Base-by-base conservation (phyloP, 2,113 vertebrate species). In the Nansenia antarctica region DNA sequence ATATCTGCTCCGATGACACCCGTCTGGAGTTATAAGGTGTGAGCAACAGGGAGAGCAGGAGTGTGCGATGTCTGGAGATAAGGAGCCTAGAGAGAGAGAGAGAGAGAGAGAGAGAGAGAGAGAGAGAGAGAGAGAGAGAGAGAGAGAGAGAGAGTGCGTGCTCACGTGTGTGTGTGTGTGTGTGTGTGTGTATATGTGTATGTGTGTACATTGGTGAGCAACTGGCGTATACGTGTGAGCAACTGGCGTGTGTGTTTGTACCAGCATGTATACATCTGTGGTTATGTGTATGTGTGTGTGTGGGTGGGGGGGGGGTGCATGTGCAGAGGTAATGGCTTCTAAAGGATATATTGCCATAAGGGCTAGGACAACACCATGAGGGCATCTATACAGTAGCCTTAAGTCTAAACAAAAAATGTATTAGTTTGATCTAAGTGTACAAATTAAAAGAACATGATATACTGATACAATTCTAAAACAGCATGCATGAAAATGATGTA, bases 21-120 rank as follows among this genome's bases (percentile, higher is more conserved):
- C 59, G 26, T 55, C 72, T 35, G 39, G n/a, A 37, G 65, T 59
- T 47, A 54, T 59, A 70, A 52, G 52, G 53, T 59, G 59, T 70
- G 60, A 64, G 54, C 27, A 26, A 66, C 20, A 55, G 32, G 20
- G 55, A 75, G 55, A 68, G 35, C 20, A 37, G 12, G 9, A n/a
- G 22, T 62, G 62, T 18, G n/a, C 45, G 15, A 4, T n/a, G 31
- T 72, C 47, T 63, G 63, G 42, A 37, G 54, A 68, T 68, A 72
- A 69, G 32, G 37, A 24, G 32, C 20, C 26, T 8, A 18, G 15
- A 18, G 24, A 15, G n/a, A n/a, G n/a, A n/a, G n/a, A n/a, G n/a
- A n/a, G n/a, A n/a, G n/a, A n/a, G n/a, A 8, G 22, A 39, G 42
- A 47, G 42, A 53, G 18, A 22, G 22, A 53, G 8, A 20, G 49